phyloP scores from a whole-genome alignment of 2,888 invertebrate genomes.

The Chalcis sispes region DNA sequence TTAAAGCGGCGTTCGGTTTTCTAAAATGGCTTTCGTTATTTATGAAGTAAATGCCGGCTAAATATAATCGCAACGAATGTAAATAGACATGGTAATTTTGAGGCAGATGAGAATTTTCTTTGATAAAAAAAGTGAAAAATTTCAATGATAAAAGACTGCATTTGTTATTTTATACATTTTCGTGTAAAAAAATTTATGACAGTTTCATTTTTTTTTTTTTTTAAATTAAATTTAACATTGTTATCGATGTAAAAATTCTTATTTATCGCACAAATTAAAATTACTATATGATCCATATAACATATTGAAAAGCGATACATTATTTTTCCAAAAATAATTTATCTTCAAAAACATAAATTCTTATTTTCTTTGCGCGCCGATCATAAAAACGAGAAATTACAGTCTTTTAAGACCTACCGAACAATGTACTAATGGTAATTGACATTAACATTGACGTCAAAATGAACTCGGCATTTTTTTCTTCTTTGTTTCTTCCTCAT shows the following conservation, averaged over 20 bases:
- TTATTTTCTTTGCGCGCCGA: not conserved
- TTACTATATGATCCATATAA: no score
- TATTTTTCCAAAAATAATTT: no score
- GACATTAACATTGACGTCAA: constrained; percentile 40
- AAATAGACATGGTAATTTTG: not conserved
- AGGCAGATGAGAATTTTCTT: not conserved
- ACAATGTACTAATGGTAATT: constrained; percentile 25
- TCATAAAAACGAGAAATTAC: constrained; percentile 16
- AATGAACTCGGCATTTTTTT: constrained; percentile 13
- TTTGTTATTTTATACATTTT: not conserved
- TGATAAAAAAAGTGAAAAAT: not conserved
- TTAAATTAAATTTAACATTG: no score
- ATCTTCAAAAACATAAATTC: not conserved
- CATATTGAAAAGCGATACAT: no score
- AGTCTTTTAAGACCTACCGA: not conserved
- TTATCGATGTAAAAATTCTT: no score
- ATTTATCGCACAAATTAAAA: no score
- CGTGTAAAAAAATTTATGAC: not conserved
- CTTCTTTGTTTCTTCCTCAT: constrained; percentile 24
- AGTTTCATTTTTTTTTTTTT: no score
- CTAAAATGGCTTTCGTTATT: not conserved
- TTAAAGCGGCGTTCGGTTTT: not conserved
- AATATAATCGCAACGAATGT: not conserved
- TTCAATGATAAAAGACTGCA: not conserved
- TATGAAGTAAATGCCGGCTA: not conserved